Evolutionary conservation across 2,888 invertebrate genomes (phyloP).

Genomic region (Tiliacea citrago): DNA sequence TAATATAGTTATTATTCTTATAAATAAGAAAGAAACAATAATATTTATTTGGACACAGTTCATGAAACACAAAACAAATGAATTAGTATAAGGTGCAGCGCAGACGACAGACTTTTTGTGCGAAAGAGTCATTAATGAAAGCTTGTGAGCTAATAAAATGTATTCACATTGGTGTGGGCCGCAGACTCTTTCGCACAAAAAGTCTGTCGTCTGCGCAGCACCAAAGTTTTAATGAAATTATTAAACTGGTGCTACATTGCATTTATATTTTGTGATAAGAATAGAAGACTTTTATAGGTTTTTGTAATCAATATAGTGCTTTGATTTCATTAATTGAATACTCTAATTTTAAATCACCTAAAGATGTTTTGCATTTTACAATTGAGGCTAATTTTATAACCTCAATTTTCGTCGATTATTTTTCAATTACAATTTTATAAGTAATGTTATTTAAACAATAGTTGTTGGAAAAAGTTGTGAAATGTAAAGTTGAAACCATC

Average conservation of each 20-base stretch:
- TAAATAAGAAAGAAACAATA: background rate
- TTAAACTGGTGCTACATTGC: constrained; percentile 53
- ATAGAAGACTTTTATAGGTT: constrained; percentile 3
- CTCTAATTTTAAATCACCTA: background rate
- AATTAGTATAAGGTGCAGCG: constrained; percentile 34
- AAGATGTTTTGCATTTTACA: background rate
- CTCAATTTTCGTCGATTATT: background rate
- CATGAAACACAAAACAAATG: too few relatives aligned
- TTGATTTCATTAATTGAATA: too few relatives aligned
- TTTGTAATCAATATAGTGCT: background rate
- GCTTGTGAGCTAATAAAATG: too few relatives aligned
- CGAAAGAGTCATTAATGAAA: too few relatives aligned
- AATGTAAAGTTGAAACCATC: background rate
- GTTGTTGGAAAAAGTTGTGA: background rate
- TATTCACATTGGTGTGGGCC: too few relatives aligned
- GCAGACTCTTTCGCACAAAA: too few relatives aligned
- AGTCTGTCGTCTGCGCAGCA: too few relatives aligned
- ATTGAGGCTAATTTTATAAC: background rate
- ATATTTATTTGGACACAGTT: too few relatives aligned
- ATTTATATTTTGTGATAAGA: constrained; percentile 51
- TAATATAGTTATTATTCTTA: constrained; percentile 13
- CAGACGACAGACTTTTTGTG: too few relatives aligned
- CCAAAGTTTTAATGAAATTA: constrained; percentile 23
- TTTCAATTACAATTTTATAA: background rate
- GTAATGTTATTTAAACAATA: too few relatives aligned